Percentiles rank a stretch among this genome's conserved stretches.
These are phyloP conservation scores for Calyptomena viridis DNA, from an alignment of 2,113 vertebrate genomes.

Conservation along the genomic window DNA sequence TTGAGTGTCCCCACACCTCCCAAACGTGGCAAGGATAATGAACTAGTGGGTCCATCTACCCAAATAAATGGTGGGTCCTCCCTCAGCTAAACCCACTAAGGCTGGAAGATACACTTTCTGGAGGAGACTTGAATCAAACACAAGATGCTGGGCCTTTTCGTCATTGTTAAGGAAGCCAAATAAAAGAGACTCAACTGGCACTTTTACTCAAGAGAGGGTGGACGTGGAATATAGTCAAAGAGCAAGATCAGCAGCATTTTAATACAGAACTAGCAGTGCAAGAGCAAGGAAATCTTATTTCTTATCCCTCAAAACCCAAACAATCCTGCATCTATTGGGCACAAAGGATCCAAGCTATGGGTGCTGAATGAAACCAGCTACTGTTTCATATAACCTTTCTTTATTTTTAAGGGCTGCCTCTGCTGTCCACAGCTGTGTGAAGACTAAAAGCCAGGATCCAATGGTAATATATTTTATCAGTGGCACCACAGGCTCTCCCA, in stretches of 20 bases:
- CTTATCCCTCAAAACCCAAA: neutral
- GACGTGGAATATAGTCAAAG: neutral
- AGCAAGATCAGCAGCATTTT: neutral
- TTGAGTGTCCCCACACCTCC: neutral
- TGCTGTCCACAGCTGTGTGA: slow-evolving; percentile 65
- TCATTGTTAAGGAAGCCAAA: neutral
- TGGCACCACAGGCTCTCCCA: slow-evolving; percentile 77
- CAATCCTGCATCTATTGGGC: neutral
- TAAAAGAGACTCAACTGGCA: neutral
- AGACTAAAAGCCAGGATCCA: slow-evolving; percentile 74
- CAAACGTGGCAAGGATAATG: neutral
- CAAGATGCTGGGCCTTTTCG: neutral
- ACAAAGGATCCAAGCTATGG: neutral
- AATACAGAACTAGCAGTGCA: neutral
- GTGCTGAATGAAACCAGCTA: neutral
- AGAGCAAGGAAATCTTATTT: neutral
- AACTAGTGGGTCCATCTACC: neutral
- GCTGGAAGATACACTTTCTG: neutral
- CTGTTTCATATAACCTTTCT: neutral
- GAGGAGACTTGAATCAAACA: neutral
- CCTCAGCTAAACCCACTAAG: neutral
- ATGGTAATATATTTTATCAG: slow-evolving; percentile 83
- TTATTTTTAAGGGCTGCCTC: slow-evolving; percentile 62
- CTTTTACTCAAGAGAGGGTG: neutral
- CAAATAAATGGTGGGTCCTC: neutral